These are phyloP conservation scores for Tiaroga cobitis DNA, from an alignment of 2,797 vertebrate genomes.

Conservation along the genomic window DNA sequence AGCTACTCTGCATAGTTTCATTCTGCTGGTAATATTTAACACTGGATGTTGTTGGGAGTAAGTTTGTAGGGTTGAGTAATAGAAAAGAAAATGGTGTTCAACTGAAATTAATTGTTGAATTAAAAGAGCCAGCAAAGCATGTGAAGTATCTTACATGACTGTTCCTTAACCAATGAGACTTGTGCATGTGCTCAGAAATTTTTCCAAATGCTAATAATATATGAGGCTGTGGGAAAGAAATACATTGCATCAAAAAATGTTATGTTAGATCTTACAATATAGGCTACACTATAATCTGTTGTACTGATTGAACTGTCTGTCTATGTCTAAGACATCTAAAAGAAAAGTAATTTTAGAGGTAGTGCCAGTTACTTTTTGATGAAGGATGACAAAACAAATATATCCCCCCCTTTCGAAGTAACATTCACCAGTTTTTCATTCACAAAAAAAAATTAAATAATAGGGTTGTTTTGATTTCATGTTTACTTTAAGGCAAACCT, in stretches of 20 bases:
- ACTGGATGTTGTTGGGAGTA: slow-evolving; percentile 2
- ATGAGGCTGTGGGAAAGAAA: not conserved
- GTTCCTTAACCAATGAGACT: not conserved
- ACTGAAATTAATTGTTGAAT: slow-evolving; percentile 8
- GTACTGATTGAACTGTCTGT: not conserved
- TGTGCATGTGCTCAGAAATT: not conserved
- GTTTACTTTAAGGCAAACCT: no score
- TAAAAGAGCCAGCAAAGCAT: not conserved
- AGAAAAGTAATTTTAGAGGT: no score
- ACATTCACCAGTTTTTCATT: no score
- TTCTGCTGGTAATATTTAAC: not conserved
- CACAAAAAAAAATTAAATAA: no score
- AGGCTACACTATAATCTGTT: not conserved
- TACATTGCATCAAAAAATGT: not conserved
- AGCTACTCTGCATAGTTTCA: not conserved
- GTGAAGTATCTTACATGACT: not conserved
- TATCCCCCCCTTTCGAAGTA: no score
- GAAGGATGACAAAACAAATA: no score
- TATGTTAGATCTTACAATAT: not conserved
- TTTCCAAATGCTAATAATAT: not conserved
- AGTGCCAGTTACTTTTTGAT: no score
- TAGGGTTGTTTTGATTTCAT: no score
- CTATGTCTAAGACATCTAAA: not conserved
- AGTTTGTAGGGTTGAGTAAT: not conserved
- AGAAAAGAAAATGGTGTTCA: slow-evolving; percentile 4